phyloP scores from a whole-genome alignment of 37 sponge, comb jelly and placozoan species.

The Mnemiopsis leidyi region DNA sequence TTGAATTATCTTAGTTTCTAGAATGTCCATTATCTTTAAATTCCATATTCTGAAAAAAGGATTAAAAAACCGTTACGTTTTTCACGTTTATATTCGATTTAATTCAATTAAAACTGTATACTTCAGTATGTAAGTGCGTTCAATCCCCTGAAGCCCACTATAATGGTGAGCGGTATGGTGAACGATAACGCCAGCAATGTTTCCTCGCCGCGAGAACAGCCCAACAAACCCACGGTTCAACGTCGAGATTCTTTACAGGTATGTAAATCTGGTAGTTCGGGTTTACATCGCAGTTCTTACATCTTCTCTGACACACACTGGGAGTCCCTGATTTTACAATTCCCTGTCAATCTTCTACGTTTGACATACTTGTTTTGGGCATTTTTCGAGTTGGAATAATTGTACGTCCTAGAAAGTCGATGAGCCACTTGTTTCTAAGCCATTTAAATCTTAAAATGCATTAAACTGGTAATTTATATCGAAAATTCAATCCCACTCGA shows the following conservation, averaged over 20 bases:
- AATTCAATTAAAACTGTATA: too few relatives aligned
- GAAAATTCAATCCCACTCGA: not conserved
- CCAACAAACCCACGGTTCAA: conserved; percentile 9
- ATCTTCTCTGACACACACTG: too few relatives aligned
- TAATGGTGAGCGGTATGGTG: conserved; percentile 30
- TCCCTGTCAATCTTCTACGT: too few relatives aligned
- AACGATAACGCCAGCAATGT: not conserved
- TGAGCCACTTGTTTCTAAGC: not conserved
- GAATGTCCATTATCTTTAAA: too few relatives aligned
- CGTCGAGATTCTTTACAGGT: conserved; percentile 17
- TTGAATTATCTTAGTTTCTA: not conserved
- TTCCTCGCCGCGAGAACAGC: not conserved
- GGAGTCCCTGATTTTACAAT: too few relatives aligned
- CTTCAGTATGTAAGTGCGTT: conserved; percentile 57
- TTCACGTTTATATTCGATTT: too few relatives aligned
- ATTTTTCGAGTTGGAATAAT: not conserved
- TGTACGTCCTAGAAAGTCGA: not conserved
- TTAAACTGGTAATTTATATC: not conserved
- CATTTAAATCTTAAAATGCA: not conserved
- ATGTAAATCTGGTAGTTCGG: too few relatives aligned
- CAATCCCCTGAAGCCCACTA: conserved; percentile 38
- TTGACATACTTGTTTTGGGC: too few relatives aligned
- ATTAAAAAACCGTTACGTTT: too few relatives aligned
- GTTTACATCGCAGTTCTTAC: too few relatives aligned
- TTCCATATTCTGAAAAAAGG: too few relatives aligned